Evolutionary conservation across 2,888 invertebrate species (phyloP), one percentile per base, ranked within the genome.

Genomic region (Cephus spinipes): DNA sequence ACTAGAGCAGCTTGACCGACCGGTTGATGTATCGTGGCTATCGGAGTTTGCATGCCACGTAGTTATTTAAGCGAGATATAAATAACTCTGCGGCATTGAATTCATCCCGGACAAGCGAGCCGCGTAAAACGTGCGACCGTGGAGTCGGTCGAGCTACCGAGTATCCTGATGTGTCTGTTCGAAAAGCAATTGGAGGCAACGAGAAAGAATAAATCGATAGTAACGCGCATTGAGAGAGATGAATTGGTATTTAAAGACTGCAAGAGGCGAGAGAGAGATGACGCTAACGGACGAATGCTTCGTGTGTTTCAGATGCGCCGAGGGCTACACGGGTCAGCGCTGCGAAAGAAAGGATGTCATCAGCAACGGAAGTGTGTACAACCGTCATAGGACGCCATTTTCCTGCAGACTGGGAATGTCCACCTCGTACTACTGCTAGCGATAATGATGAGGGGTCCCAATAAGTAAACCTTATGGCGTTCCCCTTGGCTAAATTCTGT

Each of bases 271-370:
- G 6, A 40, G 6, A 6, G 15, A 15, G 6, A 40, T 40, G 15
- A 40, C 6, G 6, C 40, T 40, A 15, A 40, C 15, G 40, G 40
- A 15, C 15, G 15, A 40, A 40, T 15, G 40, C 15, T 40, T 40
- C 15, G 40, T 80, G 75, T 88, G 86, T 93, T 94, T 23, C 93
- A 96, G 96, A 93, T 96, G 96, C 92, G 95, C 95, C 87, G 95
- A 96, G 91, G 96, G 96, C 90, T 96, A 94, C 94, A 94, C 94
- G 91, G 96, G 96, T 89, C 94, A 94, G 91, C 94, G 95, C 89
- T 96, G 96, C 93, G 96, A 96, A 93, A 94, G 94, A 92, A 96
- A 96, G 94, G 95, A 95, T 92, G 94, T 95, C 90, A 94, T 94
- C 92, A 93, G 92, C 91, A 94, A 94, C 91, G 94, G 95, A 94